Evolutionary conservation across 1,140 invertebrate species (phyloP), one percentile per base, ranked within the genome.

Genomic region (Eurosta solidaginis): DNA sequence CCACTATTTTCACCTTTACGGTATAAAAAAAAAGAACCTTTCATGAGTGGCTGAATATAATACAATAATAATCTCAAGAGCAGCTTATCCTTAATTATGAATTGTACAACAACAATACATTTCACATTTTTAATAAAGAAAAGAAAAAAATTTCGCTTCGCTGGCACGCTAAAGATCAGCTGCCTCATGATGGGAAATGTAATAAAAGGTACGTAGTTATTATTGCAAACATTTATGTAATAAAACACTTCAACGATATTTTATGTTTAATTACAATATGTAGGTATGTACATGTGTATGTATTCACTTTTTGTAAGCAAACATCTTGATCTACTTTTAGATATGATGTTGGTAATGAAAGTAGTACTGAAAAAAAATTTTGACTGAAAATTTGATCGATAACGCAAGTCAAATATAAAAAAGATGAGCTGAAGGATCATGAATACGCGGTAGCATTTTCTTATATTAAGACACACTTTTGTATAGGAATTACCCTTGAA

Each of bases 71-170:
- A 17, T 9, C 17, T 17, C 9, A 12, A 42, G 33, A 68, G 59
- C 59, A 12, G 33, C 59, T 68, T 68, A 63, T 63, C 59, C 59
- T 17, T n/a, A 63, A 63, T 63, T 63, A 68, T 68, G n/a, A 68
- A 33, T 40, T n/a, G 33, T n/a, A 12, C 59, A 68, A 63, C 33
- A 63, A 22, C 59, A 68, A 68, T 40, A 2, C 1, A 2, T 29
- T 36, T 7, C 20, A 68, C 33, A 22, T 7, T n/a, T 14, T 22
- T 22, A 20, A 59, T 59, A 17, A 59, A 27, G 14, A n/a, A 17
- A 68, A 22, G 59, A 42, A 68, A 33, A n/a, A 68, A 40, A 68
- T 10, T 9, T 42, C 33, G 33, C 36, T 33, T 20, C 59, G 22
- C 59, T 68, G n/a, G 22, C 59, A n/a, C n/a, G n/a, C n/a, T n/a